Evolutionary conservation across 92 coral and sea anemone species (phyloP), one percentile per base, ranked within the genome.

Genomic region (Phenganax subtilis): DNA sequence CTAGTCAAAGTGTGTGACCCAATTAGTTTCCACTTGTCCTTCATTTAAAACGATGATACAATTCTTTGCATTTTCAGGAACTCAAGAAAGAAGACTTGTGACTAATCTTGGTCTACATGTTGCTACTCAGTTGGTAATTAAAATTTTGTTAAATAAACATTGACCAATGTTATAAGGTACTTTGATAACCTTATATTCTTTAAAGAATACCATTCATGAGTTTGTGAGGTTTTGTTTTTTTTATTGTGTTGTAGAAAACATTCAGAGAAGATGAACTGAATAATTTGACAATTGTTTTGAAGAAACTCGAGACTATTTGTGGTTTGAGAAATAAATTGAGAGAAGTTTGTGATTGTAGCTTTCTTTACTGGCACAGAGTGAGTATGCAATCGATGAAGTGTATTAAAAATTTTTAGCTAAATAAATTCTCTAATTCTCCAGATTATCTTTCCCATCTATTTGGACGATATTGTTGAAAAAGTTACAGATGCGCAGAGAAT

Each of bases 281-380:
- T 64, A 94, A 85, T 67, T 76, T 94, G 12, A 86, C 77, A 9
- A 67, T 86, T 51, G 88, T 88, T n/a, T 80, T 94, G 84, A 94
- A 94, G 83, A 92, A 92, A 83, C 75, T 94, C 14, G 91, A 90
- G 37, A 83, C 92, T 30, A 87, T 94, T 55, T 88, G 98, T 76
- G 90, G 87, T 44, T 77, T 94, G 81, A 85, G 91, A 44, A 85
- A 93, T 57, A 80, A 90, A 82, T 62, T 93, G 79, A 87, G 80
- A 75, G 76, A 85, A 27, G 94, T 93, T 0, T 90, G 98, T 57
- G 91, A 92, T 76, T 93, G 98, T 62, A 86, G 98, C 73, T 93
- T 93, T 57, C 77, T 93, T 7, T 93, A 91, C 81, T 93, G 98
- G 98, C 98, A 93, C 84, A 89, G 90, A 80, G 98, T 88, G 66